Conservation (phyloP, 2,113 vertebrate species). For the Xiphias gladius region DNA sequence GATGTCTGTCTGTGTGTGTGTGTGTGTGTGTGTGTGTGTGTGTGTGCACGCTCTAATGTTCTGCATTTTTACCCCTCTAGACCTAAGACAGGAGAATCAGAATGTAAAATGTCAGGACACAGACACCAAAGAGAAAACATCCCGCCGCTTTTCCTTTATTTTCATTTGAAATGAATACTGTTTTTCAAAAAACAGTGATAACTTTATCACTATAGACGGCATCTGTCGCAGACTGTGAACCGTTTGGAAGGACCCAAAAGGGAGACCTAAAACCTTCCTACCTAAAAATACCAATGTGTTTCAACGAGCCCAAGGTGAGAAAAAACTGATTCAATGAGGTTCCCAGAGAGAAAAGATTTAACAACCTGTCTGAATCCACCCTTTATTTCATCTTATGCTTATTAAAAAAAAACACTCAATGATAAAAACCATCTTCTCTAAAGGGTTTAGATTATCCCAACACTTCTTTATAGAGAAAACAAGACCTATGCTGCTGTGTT, state of each 20-base stretch:
- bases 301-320: conserved; percentile 24
- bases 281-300: background rate
- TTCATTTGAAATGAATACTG: no score
- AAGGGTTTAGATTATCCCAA: background rate
- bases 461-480: background rate
- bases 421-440: background rate
- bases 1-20: background rate
- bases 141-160: background rate
- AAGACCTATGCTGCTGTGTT: background rate
- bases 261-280: no score
- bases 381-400: background rate
- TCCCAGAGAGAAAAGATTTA: conserved; percentile 17
- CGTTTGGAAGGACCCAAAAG: background rate
- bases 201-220: background rate
- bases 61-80: background rate
- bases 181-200: no score
- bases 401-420: conserved; percentile 10
- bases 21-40: conserved; percentile 1
- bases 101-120: background rate
- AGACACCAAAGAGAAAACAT: background rate
- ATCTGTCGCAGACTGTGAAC: conserved; percentile 1
- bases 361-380: conserved; percentile 15
- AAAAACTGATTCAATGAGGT: background rate
- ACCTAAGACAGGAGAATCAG: background rate
- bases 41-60: no score